Conservation (phyloP, 2,888 invertebrate genomes). For the Oconnorella tubifera region DNA sequence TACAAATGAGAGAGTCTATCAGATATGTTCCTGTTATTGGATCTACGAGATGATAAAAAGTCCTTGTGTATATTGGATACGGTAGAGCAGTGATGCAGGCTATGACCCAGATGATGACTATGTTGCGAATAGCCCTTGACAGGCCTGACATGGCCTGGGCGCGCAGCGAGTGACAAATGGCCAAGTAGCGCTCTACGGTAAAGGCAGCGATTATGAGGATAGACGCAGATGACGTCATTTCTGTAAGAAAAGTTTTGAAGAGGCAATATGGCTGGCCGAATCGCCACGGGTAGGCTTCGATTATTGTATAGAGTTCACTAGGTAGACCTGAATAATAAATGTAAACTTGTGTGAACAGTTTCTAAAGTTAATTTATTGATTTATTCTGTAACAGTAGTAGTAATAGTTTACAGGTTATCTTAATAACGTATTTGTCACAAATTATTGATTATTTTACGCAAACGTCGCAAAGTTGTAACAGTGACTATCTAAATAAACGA, state of each 20-base stretch:
- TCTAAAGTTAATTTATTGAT: too few relatives aligned
- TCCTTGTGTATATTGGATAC: constrained; percentile 46
- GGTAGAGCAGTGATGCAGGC: constrained; percentile 68
- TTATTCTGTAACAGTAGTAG: too few relatives aligned
- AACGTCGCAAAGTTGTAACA: too few relatives aligned
- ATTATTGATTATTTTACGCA: too few relatives aligned
- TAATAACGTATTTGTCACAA: too few relatives aligned
- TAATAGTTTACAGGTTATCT: too few relatives aligned
- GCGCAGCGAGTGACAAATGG: constrained; percentile 76
- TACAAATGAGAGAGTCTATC: constrained; percentile 45
- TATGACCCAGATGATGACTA: constrained; percentile 72
- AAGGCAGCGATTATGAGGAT: constrained; percentile 87
- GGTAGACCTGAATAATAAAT: constrained; percentile 59
- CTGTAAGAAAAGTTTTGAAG: constrained; percentile 57
- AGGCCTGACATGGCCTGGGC: constrained; percentile 78
- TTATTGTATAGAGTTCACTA: constrained; percentile 57
- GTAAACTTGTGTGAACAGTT: too few relatives aligned
- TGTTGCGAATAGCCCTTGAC: constrained; percentile 74
- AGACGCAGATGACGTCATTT: constrained; percentile 77
- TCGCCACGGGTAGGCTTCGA: constrained; percentile 57
- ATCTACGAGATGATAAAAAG: constrained; percentile 40
- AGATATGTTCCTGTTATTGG: constrained; percentile 34
- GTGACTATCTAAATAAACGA: too few relatives aligned
- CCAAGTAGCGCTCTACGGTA: constrained; percentile 80
- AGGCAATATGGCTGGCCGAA: constrained; percentile 56